Conservation (phyloP, 2,113 vertebrate species). For the Hydropotes inermis region DNA sequence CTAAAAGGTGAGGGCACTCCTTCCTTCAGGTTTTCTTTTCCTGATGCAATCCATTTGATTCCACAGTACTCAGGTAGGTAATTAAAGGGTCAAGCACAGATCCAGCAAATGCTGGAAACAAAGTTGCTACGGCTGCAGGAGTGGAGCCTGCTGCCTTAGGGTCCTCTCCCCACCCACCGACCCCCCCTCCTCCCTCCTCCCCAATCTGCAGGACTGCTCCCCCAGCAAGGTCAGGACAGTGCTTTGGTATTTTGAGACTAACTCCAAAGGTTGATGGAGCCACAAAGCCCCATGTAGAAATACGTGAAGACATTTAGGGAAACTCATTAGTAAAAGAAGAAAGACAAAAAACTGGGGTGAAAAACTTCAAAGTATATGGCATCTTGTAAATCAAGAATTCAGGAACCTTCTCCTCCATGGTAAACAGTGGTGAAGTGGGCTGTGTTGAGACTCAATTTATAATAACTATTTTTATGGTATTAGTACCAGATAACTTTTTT, state of each 20-base stretch:
- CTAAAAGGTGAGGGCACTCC: neutral
- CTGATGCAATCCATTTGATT: neutral
- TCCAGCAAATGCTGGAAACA: neutral
- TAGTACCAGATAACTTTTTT: neutral
- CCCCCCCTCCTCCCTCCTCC: neutral
- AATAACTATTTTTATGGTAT: neutral
- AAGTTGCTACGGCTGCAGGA: neutral
- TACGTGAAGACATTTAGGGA: neutral
- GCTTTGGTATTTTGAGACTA: neutral
- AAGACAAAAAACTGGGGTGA: neutral
- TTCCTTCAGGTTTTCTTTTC: neutral
- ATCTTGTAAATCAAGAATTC: neutral
- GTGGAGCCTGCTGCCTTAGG: neutral
- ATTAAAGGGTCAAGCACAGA: neutral
- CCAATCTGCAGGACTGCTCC: fast-evolving
- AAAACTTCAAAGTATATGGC: neutral
- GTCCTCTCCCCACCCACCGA: neutral
- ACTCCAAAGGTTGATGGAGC: neutral
- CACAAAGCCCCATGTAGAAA: neutral
- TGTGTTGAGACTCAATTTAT: neutral
- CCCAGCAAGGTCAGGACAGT: neutral
- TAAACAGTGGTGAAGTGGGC: neutral
- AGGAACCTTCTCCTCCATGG: neutral
- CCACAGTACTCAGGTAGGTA: neutral
- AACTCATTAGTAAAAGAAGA: neutral